Percentiles rank a stretch among this genome's conserved stretches.
Conservation (phyloP, 2,113 vertebrate genomes). For the Petromus typicus region DNA sequence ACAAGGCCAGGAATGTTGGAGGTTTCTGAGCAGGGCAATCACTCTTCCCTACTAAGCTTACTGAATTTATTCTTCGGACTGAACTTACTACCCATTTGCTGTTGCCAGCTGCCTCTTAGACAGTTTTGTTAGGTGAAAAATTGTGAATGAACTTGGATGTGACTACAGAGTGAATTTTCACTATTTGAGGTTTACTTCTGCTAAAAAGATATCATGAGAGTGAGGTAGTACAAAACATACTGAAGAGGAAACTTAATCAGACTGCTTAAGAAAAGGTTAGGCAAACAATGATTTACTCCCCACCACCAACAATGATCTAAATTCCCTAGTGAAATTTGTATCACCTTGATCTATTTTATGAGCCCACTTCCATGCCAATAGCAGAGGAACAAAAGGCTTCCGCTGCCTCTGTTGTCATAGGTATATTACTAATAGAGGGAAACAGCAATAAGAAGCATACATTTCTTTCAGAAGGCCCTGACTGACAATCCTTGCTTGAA, state of each 20-base stretch:
- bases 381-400: background rate
- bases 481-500: background rate
- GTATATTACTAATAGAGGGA: background rate
- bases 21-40: background rate
- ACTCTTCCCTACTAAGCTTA: background rate
- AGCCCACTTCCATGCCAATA: background rate
- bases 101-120: background rate
- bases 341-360: background rate
- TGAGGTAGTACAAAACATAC: background rate
- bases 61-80: background rate
- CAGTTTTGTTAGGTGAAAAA: background rate
- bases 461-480: background rate
- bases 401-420: background rate
- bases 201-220: background rate
- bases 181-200: background rate
- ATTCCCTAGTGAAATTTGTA: background rate
- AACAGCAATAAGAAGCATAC: background rate
- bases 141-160: background rate
- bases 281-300: background rate
- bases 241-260: background rate
- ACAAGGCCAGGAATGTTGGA: background rate
- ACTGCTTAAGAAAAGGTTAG: background rate
- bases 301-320: background rate
- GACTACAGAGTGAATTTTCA: constrained; percentile 18
- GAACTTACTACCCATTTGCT: background rate